Base-by-base conservation (phyloP, 2,888 invertebrate species). In the Galerucella pusilla region DNA sequence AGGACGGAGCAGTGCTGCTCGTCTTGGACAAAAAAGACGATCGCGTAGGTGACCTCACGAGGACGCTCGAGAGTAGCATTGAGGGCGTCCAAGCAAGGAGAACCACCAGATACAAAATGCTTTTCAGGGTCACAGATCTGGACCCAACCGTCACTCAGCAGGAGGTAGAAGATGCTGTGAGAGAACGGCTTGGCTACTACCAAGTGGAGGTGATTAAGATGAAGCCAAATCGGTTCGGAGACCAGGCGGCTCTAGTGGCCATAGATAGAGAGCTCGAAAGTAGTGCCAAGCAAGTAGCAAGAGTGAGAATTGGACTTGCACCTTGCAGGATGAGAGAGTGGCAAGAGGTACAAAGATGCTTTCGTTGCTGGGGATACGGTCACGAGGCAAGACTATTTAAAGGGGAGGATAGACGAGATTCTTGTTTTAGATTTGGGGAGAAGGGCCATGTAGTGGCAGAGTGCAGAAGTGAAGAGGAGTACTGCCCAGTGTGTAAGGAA, bases 401-500 rank as follows among this genome's bases (percentile, higher is more conserved):
- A 2, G 28, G 28, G 28, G 2, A 28, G 2, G 28, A 28, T 28
- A 28, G 28, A 28, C 28, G 28, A 28, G 28, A 28, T 28, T 28
- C 28, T 28, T 28, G 28, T 28, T 2, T 28, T 28, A 28, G 28
- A 28, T 28, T 1, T 28, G 28, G 28, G 28, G 28, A 28, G 4
- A 10, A 10, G 3, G 69, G 60, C 4, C 28, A 28, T 28, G 2
- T 28, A 14, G 28, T 28, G 4, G 28, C 28, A 28, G 28, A 28
- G 28, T 28, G 2, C 1, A 28, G 28, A 28, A 28, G 4, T 28
- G 28, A 4, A 28, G 28, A 28, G 2, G 28, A 28, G 28, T 25
- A 9, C 12, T 69, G 69, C 14, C 60, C 69, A 1, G 9, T 69
- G 6, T 69, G 69, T 5, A 52, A n/a, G 5, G 2, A 52, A 52